Evolutionary conservation across 2,888 invertebrate species (phyloP).

Genomic region (Drosophila bunnanda): DNA sequence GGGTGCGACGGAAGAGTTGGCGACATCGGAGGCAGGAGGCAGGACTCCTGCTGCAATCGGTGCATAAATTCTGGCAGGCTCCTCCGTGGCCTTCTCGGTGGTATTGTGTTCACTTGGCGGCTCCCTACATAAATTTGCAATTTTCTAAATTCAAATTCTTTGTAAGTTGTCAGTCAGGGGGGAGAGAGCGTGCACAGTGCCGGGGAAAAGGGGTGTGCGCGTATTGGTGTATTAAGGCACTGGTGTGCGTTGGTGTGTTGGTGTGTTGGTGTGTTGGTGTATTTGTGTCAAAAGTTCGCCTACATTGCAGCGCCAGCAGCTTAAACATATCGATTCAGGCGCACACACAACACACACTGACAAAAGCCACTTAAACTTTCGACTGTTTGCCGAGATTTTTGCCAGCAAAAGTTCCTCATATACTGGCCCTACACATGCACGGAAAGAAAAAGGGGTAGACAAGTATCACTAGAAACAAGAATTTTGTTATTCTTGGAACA

Average conservation of each 20-base stretch:
- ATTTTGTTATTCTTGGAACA: not conserved
- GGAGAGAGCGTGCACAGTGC: slow-evolving; percentile 60
- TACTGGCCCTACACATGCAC: slow-evolving; percentile 10
- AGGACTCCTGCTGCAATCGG: slow-evolving; percentile 7
- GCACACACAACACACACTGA: slow-evolving; percentile 50
- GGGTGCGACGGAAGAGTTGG: not conserved
- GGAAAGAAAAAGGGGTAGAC: not conserved
- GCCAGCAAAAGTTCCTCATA: slow-evolving; percentile 33
- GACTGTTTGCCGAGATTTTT: slow-evolving; percentile 71
- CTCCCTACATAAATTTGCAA: slow-evolving; percentile 78
- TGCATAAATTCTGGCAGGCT: slow-evolving; percentile 27
- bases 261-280: slow-evolving; percentile 37
- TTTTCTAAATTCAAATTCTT: slow-evolving; percentile 80
- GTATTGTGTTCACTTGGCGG: slow-evolving; percentile 45
- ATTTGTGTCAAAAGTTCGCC: slow-evolving; percentile 57
- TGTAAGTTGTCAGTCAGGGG: slow-evolving; percentile 79
- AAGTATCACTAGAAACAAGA: not conserved
- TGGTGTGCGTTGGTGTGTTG: slow-evolving; percentile 28
- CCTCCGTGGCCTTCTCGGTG: not conserved
- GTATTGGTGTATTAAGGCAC: slow-evolving; percentile 14
- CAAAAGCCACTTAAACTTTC: slow-evolving; percentile 70
- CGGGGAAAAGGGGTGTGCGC: slow-evolving; percentile 42
- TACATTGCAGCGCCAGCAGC: slow-evolving; percentile 65
- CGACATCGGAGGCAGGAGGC: slow-evolving; percentile 8
- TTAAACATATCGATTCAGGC: slow-evolving; percentile 69